Percentiles rank a stretch among this genome's conserved stretches.
Conservation (phyloP, 1,140 invertebrate species). For the Calephelis nemesis region DNA sequence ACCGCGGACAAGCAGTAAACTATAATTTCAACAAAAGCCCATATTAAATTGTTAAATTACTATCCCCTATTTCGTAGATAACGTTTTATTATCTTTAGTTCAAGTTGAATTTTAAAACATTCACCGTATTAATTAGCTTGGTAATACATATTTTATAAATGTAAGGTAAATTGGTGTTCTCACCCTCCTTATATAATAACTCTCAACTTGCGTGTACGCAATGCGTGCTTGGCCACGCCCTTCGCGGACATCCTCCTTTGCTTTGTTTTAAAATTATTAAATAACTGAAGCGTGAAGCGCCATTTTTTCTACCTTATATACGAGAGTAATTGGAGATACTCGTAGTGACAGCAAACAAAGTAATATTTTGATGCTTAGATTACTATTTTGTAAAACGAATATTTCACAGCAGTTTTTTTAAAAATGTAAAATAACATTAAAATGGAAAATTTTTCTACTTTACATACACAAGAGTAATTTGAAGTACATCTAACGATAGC, state of each 20-base stretch:
- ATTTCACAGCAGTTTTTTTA: too few relatives aligned
- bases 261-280: conserved; percentile 15
- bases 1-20: too few relatives aligned
- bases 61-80: not conserved
- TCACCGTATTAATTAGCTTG: not conserved
- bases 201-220: conserved; percentile 6
- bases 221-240: not conserved
- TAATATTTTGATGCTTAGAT: not conserved
- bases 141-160: not conserved
- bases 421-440: too few relatives aligned
- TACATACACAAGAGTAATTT: too few relatives aligned
- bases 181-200: conserved; percentile 13
- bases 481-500: too few relatives aligned
- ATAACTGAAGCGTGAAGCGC: conserved; percentile 11
- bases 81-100: not conserved
- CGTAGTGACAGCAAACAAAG: not conserved
- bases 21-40: too few relatives aligned
- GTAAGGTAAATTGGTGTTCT: not conserved
- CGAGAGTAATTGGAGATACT: conserved; percentile 3
- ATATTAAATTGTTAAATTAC: too few relatives aligned
- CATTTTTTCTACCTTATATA: conserved; percentile 7
- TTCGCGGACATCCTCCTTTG: conserved; percentile 7
- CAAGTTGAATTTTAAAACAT: not conserved
- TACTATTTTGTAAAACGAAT: too few relatives aligned
- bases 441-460: too few relatives aligned